Evolutionary conservation across 2,888 invertebrate species (phyloP), one percentile per base, ranked within the genome.

Genomic region (Schizotus pectinicornis): DNA sequence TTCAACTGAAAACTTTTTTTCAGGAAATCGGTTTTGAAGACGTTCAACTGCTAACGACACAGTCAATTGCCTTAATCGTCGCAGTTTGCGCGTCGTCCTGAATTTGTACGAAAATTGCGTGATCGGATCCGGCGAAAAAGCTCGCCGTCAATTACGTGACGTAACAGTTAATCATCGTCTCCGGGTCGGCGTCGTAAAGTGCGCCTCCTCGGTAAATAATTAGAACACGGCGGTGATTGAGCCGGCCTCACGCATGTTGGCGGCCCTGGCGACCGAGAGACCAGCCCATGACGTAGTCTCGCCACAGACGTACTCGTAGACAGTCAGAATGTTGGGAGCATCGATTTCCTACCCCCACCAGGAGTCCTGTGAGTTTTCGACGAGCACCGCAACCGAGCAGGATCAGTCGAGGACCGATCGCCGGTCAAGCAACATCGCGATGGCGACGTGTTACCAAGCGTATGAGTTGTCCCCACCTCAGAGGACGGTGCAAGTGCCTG

Each of bases 341-440:
- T 79, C 79, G 79, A 79, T 80, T 79, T 79, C 79, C 79, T 79
- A 77, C 78, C 79, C 79, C 79, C 79, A 78, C 79, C 73, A 71
- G 12, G 59, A 56, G 41, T 56, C 46, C 53, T 59, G 61, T 43
- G 56, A 56, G 54, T 56, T 39, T 55, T 51, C 59, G 57, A 53
- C 62, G 57, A 47, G 49, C 11, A 59, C 49, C 43, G 11, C 36
- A 48, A 13, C 48, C 6, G 2, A 43, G 30, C 39, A 45, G 41
- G 46, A 59, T 71, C 75, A 77, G 76, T 77, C 75, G 75, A 76
- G 76, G 73, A 68, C 75, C 73, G 77, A 74, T 59, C 67, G 63
- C 62, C 71, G 75, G 73, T 73, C 72, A 67, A 69, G 58, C 43
- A 68, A 64, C 62, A 72, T 66, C 64, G 68, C 68, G 39, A 78